Evolutionary conservation across 2,113 vertebrate species (phyloP).

Genomic region (Cynopterus brachyotis): DNA sequence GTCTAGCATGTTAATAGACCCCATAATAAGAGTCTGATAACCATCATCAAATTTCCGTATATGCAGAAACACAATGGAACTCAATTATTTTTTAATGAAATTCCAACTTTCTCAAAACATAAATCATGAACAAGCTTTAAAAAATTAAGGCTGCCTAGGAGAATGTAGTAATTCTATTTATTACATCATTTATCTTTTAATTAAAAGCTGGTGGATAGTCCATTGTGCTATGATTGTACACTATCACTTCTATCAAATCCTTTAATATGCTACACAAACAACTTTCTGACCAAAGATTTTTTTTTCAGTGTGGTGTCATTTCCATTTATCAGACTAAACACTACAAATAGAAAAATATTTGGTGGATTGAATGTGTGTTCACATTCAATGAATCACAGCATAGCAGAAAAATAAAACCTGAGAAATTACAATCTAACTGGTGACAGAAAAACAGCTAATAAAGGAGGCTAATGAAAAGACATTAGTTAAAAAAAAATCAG

Average conservation of each 20-base stretch:
- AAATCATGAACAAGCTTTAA: conserved; percentile 43
- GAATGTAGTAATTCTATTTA: conserved; percentile 18
- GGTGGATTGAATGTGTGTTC: not conserved
- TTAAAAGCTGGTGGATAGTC: conserved; percentile 6
- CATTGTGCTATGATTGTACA: not conserved
- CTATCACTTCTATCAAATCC: not conserved
- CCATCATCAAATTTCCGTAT: not conserved
- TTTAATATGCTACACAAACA: not conserved
- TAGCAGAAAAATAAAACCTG: conserved; percentile 32
- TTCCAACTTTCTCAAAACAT: conserved; percentile 27
- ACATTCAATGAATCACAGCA: not conserved
- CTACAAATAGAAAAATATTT: not conserved
- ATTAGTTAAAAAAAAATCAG: not conserved
- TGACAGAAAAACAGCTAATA: not conserved
- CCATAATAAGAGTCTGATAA: not conserved
- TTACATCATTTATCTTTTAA: conserved; percentile 37
- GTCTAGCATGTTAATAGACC: not conserved
- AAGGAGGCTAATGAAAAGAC: not conserved
- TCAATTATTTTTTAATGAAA: conserved; percentile 56
- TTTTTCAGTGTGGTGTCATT: conserved; percentile 18
- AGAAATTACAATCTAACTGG: not conserved
- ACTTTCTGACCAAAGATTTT: not conserved
- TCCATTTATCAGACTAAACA: conserved; percentile 8
- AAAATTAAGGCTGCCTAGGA: not conserved
- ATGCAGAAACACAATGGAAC: not conserved